Evolutionary conservation across 2,113 vertebrate species (phyloP), one percentile per base, ranked within the genome.

Genomic region (Colinus virginianus): DNA sequence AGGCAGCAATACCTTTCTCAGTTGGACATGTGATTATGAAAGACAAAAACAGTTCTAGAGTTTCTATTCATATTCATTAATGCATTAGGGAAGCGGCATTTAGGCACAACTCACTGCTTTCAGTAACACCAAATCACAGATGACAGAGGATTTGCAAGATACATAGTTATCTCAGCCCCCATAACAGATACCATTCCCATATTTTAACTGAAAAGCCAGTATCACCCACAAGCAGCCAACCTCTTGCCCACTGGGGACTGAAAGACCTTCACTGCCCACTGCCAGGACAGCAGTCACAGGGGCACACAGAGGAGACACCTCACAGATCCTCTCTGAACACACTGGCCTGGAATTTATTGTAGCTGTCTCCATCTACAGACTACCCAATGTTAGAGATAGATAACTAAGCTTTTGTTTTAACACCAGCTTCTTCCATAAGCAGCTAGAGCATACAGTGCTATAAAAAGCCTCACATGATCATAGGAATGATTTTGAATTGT

Each of bases 181-280:
- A 15, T 28, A 78, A 67, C 19, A 74, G 15, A 81, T 23, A 28
- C 88, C 18, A 43, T 53, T 69, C 88, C 83, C 74, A 70, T 72
- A 78, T 78, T 91, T 59, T 87, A 66, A 95, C 78, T 94, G 82
- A 91, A 40, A 38, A 5, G 6, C 34, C 89, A 38, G 45, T 20
- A 53, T n/a, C 32, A 79, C 53, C 28, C 45, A 48, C 5, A 40
- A 69, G 48, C 13, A 40, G 78, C 28, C 42, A 77, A 19, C 68
- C 48, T 6, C 22, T 40, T 58, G 87, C 32, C 72, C 51, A 84
- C 32, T 40, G 74, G 62, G 21, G 61, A 83, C 77, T 88, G 43
- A 58, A 96, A 87, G 81, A 94, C 93, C 74, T 64, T 5, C 9
- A 36, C 74, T 90, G 94, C 59, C 70, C 81, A 70, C 51, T 30